Evolutionary conservation across 2,113 vertebrate genomes (phyloP), one percentile per base, ranked within the genome.

Genomic region (Amphilophus citrinellus): DNA sequence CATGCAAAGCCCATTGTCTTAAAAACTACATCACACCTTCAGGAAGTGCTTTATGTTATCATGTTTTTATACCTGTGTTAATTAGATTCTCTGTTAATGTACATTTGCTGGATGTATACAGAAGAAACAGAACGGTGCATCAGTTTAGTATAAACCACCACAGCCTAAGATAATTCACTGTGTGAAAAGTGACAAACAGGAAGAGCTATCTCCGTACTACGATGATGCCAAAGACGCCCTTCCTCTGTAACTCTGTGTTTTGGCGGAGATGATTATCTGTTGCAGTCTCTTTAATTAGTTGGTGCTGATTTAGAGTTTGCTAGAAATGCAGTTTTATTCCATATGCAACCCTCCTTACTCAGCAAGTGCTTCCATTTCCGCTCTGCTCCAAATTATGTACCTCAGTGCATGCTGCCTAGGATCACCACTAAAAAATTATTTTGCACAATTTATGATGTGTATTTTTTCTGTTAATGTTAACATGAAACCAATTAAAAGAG

Each of bases 221-320:
- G 56, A 24, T n/a, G 18, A 56, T 53, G 42, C 13, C 27, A 61
- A 37, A 65, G 0, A 82, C 15, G 44, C 13, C 6, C 66, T 42
- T 79, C 24, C 32, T 82, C 30, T 39, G 37, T 39, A 47, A 3
- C 15, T 56, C 15, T 58, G 14, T 68, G 9, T 61, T 80, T 24
- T 47, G 17, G 7, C 18, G 59, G 53, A 61, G 62, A 65, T 81
- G 47, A 86, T 86, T 20, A 61, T 84, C 27, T 30, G 37, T 37
- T 86, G 62, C 47, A 75, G 5, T 68, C 22, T 27, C 56, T 76
- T 37, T 65, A 82, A 44, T 81, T 61, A 71, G 60, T 10, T 65
- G 50, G 53, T 80, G 66, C 42, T 83, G 5, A 50, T 82, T 57
- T 37, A 42, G 22, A 66, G 65, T 73, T 9, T 32, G 18, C 27